Conservation (phyloP, 2,888 invertebrate genomes). For the Latrodectus elegans region DNA sequence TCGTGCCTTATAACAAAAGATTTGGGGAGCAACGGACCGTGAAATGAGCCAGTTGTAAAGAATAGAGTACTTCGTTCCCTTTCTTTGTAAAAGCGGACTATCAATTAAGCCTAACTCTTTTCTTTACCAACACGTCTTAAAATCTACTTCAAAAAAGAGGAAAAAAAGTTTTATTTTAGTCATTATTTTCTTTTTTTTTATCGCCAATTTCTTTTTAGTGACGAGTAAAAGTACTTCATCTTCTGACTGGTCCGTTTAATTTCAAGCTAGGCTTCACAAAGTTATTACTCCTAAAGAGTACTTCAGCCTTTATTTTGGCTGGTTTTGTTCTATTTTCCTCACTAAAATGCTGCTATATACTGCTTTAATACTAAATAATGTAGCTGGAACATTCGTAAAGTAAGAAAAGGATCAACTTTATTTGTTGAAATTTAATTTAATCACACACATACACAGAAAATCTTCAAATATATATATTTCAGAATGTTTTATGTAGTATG, state of each 20-base stretch:
- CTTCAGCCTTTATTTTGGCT: slow-evolving; percentile 7
- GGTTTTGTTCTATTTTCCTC: background rate
- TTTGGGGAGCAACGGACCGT: slow-evolving; percentile 28
- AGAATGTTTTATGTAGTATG: no score
- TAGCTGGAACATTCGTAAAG: no score
- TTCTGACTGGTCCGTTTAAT: slow-evolving; percentile 35
- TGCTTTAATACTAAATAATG: no score
- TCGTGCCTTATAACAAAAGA: slow-evolving; percentile 59
- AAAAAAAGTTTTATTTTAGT: slow-evolving; percentile 3
- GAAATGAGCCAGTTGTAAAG: slow-evolving; percentile 50
- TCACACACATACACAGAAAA: no score
- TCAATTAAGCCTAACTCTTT: slow-evolving; percentile 60
- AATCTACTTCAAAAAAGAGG: slow-evolving; percentile 39
- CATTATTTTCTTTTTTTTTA: slow-evolving; percentile 26
- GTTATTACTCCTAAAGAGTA: slow-evolving; percentile 41
- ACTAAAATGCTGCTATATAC: background rate
- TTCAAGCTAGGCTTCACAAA: slow-evolving; percentile 65
- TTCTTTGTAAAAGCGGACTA: slow-evolving; percentile 39
- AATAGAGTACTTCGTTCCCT: slow-evolving; percentile 22
- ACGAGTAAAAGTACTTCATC: background rate
- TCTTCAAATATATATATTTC: no score
- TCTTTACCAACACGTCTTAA: slow-evolving; percentile 4
- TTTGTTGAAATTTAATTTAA: no score
- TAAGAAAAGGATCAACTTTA: no score
- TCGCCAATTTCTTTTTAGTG: background rate